Conservation (phyloP, 2,113 vertebrate genomes). For the Choloepus hoffmanni region DNA sequence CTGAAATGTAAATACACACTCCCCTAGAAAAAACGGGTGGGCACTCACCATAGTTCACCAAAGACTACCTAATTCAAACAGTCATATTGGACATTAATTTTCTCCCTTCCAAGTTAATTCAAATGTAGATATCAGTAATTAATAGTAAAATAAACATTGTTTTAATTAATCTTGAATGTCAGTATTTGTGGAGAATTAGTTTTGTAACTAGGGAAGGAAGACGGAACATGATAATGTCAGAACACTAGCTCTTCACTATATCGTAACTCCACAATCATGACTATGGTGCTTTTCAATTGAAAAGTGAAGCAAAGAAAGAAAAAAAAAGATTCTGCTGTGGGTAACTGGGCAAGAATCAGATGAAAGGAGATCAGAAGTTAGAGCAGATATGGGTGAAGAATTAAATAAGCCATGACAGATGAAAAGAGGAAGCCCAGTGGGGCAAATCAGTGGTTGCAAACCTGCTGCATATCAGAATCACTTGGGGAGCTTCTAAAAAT, state of each 20-base stretch:
- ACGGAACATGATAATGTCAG: not conserved
- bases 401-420: not conserved
- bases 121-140: not conserved
- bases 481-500: not conserved
- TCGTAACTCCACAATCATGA: not conserved
- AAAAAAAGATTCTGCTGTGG: constrained; percentile 2
- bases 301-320: not conserved
- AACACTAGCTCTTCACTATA: not conserved
- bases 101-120: not conserved
- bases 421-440: not conserved
- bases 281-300: not conserved
- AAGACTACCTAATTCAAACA: not conserved
- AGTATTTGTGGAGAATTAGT: not conserved
- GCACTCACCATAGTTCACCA: not conserved
- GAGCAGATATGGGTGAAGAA: not conserved
- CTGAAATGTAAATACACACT: not conserved
- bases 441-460: not conserved
- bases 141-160: not conserved
- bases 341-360: not conserved
- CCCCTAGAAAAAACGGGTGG: not conserved
- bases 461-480: not conserved
- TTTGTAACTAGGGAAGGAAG: not conserved
- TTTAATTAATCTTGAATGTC: not conserved
- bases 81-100: not conserved
- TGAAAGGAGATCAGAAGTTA: not conserved